Conservation (phyloP, 1,140 invertebrate species). For the Drosophila albomicans region DNA sequence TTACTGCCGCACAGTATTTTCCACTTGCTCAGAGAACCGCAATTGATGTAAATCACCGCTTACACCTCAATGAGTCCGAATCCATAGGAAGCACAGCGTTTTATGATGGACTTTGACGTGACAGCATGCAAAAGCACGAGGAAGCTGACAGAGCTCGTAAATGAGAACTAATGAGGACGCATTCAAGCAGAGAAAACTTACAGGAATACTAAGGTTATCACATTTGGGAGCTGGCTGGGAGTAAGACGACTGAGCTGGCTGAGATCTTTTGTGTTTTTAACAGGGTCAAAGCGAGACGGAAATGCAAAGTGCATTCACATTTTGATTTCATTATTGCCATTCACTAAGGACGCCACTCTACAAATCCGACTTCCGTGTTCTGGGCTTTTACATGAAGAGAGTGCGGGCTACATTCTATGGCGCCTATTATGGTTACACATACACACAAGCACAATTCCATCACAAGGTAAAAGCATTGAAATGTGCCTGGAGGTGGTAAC, state of each 20-base stretch:
- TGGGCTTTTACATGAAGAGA: conserved; percentile 19
- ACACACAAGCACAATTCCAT: conserved; percentile 6
- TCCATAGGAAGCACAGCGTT: conserved; percentile 14
- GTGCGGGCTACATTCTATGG: conserved; percentile 34
- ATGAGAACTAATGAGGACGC: conserved; percentile 65
- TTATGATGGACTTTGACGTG: conserved; percentile 21
- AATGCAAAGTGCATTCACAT: conserved; percentile 83
- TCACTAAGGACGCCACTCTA: conserved; percentile 44
- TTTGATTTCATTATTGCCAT: conserved; percentile 80
- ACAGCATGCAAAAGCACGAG: conserved; percentile 36
- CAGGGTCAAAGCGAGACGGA: conserved; percentile 78
- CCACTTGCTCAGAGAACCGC: not conserved
- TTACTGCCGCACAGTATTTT: no score
- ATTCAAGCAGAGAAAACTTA: conserved; percentile 49
- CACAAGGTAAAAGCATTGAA: conserved; percentile 64
- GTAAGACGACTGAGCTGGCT: not conserved
- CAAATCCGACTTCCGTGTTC: conserved; percentile 70
- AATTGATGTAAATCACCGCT: not conserved
- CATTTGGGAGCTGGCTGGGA: not conserved
- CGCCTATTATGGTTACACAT: conserved; percentile 44
- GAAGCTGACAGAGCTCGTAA: conserved; percentile 47
- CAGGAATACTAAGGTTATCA: conserved; percentile 1
- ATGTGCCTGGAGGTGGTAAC: conserved; percentile 51
- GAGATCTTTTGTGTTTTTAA: conserved; percentile 38
- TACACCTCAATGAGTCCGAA: not conserved